A percentile compares a stretch with the other conserved stretches of the same genome.
phyloP scores from a whole-genome alignment of 2,113 vertebrate genomes.

The Calidris pugnax region DNA sequence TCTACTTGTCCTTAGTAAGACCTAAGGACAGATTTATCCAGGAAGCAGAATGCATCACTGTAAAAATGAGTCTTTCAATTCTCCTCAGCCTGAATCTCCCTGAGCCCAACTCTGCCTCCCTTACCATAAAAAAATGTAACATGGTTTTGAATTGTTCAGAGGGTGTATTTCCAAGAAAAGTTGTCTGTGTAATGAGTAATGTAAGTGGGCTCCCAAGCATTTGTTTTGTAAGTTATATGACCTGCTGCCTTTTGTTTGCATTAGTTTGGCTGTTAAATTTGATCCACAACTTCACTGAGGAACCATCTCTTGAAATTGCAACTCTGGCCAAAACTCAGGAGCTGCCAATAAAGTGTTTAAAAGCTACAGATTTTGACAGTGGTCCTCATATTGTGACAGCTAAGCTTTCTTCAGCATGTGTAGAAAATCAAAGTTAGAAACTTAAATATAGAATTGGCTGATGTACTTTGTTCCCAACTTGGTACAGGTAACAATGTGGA shows the following conservation, averaged over 20 bases:
- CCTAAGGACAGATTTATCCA: neutral
- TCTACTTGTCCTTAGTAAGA: neutral
- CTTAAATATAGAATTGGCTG: slow-evolving; percentile 25
- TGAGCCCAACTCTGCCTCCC: neutral
- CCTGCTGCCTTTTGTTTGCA: neutral
- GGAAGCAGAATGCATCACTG: neutral
- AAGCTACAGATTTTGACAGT: neutral
- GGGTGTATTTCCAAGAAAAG: neutral
- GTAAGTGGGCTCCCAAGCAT: neutral
- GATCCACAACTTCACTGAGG: neutral
- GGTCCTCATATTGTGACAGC: neutral
- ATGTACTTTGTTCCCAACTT: neutral
- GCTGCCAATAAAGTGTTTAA: neutral
- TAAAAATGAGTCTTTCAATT: neutral
- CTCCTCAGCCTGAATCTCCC: neutral
- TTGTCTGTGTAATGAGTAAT: neutral
- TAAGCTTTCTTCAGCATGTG: slow-evolving; percentile 9
- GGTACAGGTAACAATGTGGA: neutral
- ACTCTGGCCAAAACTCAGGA: neutral
- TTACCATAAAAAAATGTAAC: neutral
- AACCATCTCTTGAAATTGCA: neutral
- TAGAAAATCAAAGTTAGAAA: slow-evolving; percentile 32
- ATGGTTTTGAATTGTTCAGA: neutral
- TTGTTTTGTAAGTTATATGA: neutral
- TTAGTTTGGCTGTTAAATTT: neutral